Base-by-base conservation (phyloP, 2,888 invertebrate species). In the Scotopteryx bipunctaria region DNA sequence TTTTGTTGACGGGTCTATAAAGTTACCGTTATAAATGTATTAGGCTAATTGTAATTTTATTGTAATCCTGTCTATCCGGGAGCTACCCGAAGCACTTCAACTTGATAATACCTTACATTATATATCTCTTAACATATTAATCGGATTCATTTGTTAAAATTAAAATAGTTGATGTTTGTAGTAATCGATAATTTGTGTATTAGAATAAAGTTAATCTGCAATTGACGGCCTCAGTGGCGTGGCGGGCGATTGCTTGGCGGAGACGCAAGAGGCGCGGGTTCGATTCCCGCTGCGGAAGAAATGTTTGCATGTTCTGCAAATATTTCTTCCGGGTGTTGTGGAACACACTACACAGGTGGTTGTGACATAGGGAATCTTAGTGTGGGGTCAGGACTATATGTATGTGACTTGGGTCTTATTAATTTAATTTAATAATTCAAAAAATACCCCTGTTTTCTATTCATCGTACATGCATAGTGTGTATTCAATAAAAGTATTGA, bases 401-500 rank as follows among this genome's bases (percentile, higher is more conserved):
- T n/a, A n/a, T n/a, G n/a, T n/a, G n/a, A n/a, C n/a, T n/a, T n/a
- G n/a, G n/a, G n/a, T n/a, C n/a, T n/a, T n/a, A n/a, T n/a, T n/a
- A n/a, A n/a, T n/a, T n/a, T n/a, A n/a, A n/a, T n/a, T n/a, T n/a
- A n/a, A n/a, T 21, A 38, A 32, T 11, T 17, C 27, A 32, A 33
- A 16, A 33, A 47, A 47, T 47, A 33, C 52, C 52, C 52, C 42
- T 47, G 5, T 27, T 27, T 27, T 42, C 40, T 16, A 41, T 41
- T 25, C 15, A 29, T 33, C 42, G 29, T 37, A 14, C 36, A 17
- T 36, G 36, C 36, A 37, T 45, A 45, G 37, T 45, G n/a, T n/a
- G n/a, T n/a, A n/a, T n/a, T n/a, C n/a, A n/a, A n/a, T n/a, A n/a
- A n/a, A n/a, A n/a, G n/a, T n/a, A n/a, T n/a, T n/a, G n/a, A n/a